A percentile compares a stretch with the other conserved stretches of the same genome.
phyloP scores from a whole-genome alignment of 2,113 vertebrate species.

The Thermophis baileyi region DNA sequence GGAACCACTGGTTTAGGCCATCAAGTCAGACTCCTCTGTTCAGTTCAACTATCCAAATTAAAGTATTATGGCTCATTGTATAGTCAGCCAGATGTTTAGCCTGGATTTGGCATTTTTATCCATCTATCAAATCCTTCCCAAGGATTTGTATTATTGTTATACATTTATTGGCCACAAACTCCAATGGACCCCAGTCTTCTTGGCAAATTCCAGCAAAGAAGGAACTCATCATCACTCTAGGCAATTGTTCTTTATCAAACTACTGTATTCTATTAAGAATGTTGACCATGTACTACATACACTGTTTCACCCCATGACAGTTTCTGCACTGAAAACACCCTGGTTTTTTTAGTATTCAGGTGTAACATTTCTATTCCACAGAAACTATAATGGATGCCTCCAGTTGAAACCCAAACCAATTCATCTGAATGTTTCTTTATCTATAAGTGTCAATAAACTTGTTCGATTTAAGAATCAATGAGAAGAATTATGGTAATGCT shows the following conservation, averaged over 20 bases:
- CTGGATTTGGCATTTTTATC: background rate
- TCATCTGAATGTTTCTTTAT: background rate
- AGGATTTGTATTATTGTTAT: background rate
- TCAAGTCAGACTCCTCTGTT: background rate
- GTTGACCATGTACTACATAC: background rate
- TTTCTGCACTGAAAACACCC: background rate
- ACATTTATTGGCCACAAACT: background rate
- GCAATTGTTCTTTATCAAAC: background rate
- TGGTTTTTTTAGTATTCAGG: background rate
- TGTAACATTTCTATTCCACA: background rate
- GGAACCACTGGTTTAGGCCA: background rate
- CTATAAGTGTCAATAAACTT: background rate
- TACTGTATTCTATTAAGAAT: background rate
- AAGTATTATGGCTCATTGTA: background rate
- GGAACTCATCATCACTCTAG: background rate
- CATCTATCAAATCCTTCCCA: background rate
- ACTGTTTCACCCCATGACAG: background rate
- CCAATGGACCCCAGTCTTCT: background rate
- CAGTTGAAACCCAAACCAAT: background rate
- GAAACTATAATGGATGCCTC: background rate
- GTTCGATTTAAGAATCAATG: background rate
- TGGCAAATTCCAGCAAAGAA: background rate
- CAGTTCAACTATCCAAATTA: background rate
- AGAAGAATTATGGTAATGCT: background rate
- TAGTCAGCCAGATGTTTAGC: background rate